Percentiles rank a stretch among this genome's conserved stretches.
Conservation (phyloP, 2,888 invertebrate species). For the Parnassius mnemosyne region DNA sequence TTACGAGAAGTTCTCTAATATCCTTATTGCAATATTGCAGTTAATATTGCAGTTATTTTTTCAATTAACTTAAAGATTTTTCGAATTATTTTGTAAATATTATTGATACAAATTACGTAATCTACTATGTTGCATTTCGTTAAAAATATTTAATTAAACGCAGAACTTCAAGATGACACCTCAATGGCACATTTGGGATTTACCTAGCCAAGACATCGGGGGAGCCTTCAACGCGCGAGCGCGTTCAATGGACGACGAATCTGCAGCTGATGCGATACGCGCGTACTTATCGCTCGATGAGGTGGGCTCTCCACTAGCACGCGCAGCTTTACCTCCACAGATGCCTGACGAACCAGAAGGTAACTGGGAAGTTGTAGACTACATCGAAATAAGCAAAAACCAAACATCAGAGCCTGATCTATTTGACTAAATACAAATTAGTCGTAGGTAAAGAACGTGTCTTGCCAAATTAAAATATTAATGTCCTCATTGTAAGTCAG, state of each 20-base stretch:
- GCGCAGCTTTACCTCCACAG: slow-evolving; percentile 75
- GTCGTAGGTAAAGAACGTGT: slow-evolving; percentile 1
- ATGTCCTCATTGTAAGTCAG: slow-evolving; percentile 15
- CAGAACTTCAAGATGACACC: slow-evolving; percentile 83
- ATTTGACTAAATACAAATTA: neutral
- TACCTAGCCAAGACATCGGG: slow-evolving; percentile 77
- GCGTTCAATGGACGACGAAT: slow-evolving; percentile 69
- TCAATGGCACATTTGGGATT: slow-evolving; percentile 72
- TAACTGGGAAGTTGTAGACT: slow-evolving; percentile 85
- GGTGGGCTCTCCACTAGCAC: slow-evolving; percentile 81
- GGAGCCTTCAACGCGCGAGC: slow-evolving; percentile 84
- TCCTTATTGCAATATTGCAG: too few species aligned
- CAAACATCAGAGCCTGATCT: neutral
- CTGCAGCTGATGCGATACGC: slow-evolving; percentile 72
- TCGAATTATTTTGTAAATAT: too few species aligned
- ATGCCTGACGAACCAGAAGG: slow-evolving; percentile 75
- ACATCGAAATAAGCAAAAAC: slow-evolving; percentile 73
- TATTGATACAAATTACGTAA: too few species aligned
- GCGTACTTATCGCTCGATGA: slow-evolving; percentile 82
- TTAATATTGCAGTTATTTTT: too few species aligned
- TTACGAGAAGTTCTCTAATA: neutral
- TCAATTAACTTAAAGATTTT: too few species aligned
- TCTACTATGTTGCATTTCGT: too few species aligned
- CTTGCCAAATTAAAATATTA: slow-evolving; percentile 22
- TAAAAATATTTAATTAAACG: neutral